Conservation (phyloP, 2,888 invertebrate genomes). For the Monopis laevigella region DNA sequence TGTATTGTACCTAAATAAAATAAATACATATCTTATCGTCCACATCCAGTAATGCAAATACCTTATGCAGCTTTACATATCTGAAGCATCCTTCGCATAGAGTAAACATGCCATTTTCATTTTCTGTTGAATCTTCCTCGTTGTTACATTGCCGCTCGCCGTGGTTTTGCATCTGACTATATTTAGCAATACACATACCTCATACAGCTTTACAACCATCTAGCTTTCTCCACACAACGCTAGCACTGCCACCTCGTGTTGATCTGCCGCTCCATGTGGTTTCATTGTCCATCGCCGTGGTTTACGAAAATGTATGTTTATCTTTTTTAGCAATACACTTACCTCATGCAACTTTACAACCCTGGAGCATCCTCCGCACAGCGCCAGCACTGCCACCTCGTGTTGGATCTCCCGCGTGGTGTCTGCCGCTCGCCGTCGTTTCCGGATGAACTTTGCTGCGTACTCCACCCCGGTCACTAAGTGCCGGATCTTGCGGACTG, state of each 20-base stretch:
- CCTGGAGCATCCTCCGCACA: slow-evolving; percentile 83
- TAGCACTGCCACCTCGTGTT: slow-evolving; percentile 94
- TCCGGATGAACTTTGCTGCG: slow-evolving; percentile 96
- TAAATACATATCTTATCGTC: too few relatives aligned
- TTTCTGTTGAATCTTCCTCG: slow-evolving; percentile 89
- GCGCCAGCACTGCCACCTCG: slow-evolving; percentile 91
- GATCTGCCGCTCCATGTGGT: slow-evolving; percentile 85
- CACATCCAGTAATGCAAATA: too few relatives aligned
- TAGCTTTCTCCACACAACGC: slow-evolving; percentile 84
- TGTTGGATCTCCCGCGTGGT: slow-evolving; percentile 90
- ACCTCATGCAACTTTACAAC: slow-evolving; percentile 92
- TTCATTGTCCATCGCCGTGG: too few relatives aligned
- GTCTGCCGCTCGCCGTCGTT: slow-evolving; percentile 87
- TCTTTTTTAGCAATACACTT: too few relatives aligned
- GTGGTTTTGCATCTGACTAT: too few relatives aligned
- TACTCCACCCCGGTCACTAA: slow-evolving; percentile 86
- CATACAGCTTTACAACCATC: slow-evolving; percentile 89
- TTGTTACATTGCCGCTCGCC: slow-evolving; percentile 86
- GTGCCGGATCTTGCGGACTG: slow-evolving; percentile 91
- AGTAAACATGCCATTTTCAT: slow-evolving; percentile 93
- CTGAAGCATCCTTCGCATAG: slow-evolving; percentile 84
- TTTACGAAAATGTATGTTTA: too few relatives aligned
- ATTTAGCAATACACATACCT: slow-evolving; percentile 69
- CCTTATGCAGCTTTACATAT: slow-evolving; percentile 92
- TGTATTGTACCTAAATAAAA: too few relatives aligned